These are phyloP conservation scores for Otocyon megalotis DNA, from an alignment of 2,113 vertebrate genomes.

Conservation along the genomic window DNA sequence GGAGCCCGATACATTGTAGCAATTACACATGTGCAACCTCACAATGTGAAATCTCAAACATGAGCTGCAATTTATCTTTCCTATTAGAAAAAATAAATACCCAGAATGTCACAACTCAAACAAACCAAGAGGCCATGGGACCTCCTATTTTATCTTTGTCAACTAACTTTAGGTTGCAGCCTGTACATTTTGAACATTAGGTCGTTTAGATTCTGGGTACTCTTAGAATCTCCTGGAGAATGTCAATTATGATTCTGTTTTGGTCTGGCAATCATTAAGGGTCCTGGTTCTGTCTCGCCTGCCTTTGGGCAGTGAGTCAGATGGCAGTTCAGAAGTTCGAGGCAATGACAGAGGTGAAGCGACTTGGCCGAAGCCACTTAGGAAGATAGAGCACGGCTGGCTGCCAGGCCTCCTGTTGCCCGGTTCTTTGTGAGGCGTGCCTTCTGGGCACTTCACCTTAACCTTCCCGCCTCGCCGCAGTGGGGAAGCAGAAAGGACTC, in stretches of 20 bases:
- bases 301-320: not conserved
- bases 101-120: not conserved
- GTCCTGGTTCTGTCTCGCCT: not conserved
- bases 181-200: not conserved
- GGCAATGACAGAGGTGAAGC: not conserved
- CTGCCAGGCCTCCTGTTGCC: not conserved
- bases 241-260: not conserved
- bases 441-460: slow-evolving; percentile 3
- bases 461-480: not conserved
- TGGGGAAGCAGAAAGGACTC: not conserved
- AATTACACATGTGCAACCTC: not conserved
- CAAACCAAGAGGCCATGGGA: not conserved
- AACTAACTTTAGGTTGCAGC: not conserved
- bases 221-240: not conserved
- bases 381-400: not conserved
- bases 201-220: not conserved
- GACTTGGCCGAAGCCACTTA: not conserved
- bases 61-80: not conserved
- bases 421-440: not conserved
- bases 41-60: not conserved
- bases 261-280: not conserved
- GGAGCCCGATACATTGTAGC: not conserved
- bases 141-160: not conserved
- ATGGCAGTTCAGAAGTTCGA: not conserved
- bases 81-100: not conserved